A percentile compares a stretch with the other conserved stretches of the same genome.
Conservation (phyloP, 2,113 vertebrate genomes). For the Tricholaema leucomelas region DNA sequence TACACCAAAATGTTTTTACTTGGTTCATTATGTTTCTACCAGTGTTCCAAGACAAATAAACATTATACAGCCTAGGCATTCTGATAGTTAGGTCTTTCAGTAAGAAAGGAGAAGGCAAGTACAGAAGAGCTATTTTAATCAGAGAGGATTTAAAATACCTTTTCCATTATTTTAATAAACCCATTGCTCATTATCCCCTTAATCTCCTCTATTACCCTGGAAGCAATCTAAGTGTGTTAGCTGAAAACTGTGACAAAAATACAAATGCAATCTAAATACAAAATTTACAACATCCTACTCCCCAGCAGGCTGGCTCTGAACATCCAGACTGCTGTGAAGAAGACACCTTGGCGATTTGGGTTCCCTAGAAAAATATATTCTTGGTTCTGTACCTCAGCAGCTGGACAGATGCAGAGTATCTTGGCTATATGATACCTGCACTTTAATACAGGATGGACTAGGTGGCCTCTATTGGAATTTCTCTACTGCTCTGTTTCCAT, state of each 20-base stretch:
- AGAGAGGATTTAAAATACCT: neutral
- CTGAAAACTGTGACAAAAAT: neutral
- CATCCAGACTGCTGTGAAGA: neutral
- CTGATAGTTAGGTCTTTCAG: neutral
- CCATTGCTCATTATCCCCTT: neutral
- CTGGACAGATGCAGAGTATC: neutral
- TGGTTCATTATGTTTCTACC: neutral
- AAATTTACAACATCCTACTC: neutral
- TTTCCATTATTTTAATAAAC: neutral
- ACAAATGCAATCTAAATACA: neutral
- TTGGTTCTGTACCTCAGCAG: neutral
- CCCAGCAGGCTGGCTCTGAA: neutral
- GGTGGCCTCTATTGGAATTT: neutral
- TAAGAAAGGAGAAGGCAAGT: neutral
- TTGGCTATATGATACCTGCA: neutral
- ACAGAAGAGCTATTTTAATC: neutral
- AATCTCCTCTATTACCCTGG: neutral
- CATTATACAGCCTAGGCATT: neutral
- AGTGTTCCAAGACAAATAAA: neutral
- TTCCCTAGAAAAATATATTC: neutral
- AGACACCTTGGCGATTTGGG: neutral
- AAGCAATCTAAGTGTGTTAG: neutral
- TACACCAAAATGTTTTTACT: neutral
- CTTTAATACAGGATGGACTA: accelerated
- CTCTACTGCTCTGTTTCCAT: neutral